Base-by-base conservation (phyloP, 2,888 invertebrate genomes). In the Calameuta idolon region DNA sequence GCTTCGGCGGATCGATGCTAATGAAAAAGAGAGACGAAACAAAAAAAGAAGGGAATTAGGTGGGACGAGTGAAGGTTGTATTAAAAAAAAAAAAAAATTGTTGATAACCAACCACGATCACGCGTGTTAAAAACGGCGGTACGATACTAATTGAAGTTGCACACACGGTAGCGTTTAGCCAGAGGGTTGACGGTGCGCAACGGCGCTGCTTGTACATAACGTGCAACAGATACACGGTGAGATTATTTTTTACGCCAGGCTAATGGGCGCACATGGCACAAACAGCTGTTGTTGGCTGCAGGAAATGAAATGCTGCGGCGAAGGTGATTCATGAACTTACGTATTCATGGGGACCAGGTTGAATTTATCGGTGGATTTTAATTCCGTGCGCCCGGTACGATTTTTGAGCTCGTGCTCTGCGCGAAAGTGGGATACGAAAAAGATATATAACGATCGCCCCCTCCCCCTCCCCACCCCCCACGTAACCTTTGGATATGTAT, bases 241-340 rank as follows among this genome's bases (percentile, higher is more conserved):
- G 76, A 78, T 79, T 76, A 78, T 71, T 68, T 76, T 79, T 80
- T 80, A 79, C 76, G 79, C 81, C 83, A 82, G 81, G 83, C 82
- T 77, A 82, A 82, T 82, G 80, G 82, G 79, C 80, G 82, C 85
- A 87, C 85, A 87, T 85, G 88, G 85, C 83, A 85, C 82, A 84
- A 86, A 85, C 90, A 90, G 89, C 90, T 90, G 90, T 87, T 84
- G 85, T 83, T 83, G 83, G 85, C 83, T 84, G 80, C 87, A 88
- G 89, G 87, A 90, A 90, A 89, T 89, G 88, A 89, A 88, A 89
- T 80, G 82, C 78, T 30, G 35, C 34, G 74, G 34, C 68, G 55
- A 83, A 82, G 82, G 82, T 86, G 86, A 86, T 85, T 86, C 86
- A 86, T 84, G 81, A 79, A 82, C 77, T 86, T 81, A 76, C 37